Base-by-base conservation (phyloP, 2,113 vertebrate species). In the Pipra filicauda region DNA sequence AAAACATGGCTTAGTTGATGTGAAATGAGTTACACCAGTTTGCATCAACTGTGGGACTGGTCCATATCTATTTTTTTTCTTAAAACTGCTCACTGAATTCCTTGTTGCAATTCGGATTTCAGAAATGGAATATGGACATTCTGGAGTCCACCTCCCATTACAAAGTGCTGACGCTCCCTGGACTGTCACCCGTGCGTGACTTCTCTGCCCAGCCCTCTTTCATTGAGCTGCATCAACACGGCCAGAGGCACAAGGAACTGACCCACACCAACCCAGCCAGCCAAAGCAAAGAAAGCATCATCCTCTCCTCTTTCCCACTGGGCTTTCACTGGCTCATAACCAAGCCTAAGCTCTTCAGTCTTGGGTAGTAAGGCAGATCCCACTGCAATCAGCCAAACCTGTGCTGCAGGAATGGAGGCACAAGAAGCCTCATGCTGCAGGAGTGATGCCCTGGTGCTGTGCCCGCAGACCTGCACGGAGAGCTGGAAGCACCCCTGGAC, bases 111-210 rank as follows among this genome's bases (percentile, higher is more conserved):
- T 77, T 16, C 26, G 0, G 15, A 37, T 69, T 85, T 64, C 46
- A 61, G 70, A 71, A 89, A 39, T 0, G 0, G 35, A 69, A 57
- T 12, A 35, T 0, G 0, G 17, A 52, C 3, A 7, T 23, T 37
- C 43, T 54, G 51, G 20, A 81, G 39, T 44, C 44, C 8, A 43
- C 9, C 39, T 69, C 20, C 64, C 27, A 3, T 23, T 11, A 31
- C 24, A 17, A 69, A 52, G 35, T 28, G 28, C 35, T 65, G 64
- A 52, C 5, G 43, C 14, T 52, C 51, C 26, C 26, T 26, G 26
- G 51, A 52, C 26, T 52, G 26, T 52, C 51, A 52, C 44, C 54
- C 27, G 6, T 2, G 31, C n/a, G 28, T 0, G 0, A 46, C 30
- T 52, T 11, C 43, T 21, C n/a, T 74, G 76, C 66, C n/a, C 81